Conservation (phyloP, 2,888 invertebrate genomes). For the Rotaria macrura region DNA sequence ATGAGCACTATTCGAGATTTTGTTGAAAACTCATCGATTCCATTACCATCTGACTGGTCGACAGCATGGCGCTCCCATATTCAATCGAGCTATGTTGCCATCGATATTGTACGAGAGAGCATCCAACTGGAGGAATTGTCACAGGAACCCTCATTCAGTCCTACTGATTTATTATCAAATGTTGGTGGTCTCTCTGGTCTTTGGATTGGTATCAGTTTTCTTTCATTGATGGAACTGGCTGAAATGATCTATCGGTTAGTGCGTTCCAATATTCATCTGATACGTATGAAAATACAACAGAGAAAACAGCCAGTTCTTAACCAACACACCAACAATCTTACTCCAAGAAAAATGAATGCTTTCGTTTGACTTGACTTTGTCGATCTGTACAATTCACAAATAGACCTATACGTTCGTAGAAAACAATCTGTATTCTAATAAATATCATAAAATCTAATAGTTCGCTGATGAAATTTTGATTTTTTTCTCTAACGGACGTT, state of each 20-base stretch:
- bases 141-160: neutral
- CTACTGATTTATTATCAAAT: neutral
- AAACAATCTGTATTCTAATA: no score
- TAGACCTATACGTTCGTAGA: no score
- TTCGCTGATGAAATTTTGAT: no score
- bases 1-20: neutral
- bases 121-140: neutral
- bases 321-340: no score
- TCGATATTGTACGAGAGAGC: neutral
- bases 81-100: neutral
- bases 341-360: no score
- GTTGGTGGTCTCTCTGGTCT: neutral
- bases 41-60: neutral
- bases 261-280: neutral
- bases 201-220: neutral
- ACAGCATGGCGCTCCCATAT: neutral
- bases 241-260: neutral
- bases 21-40: neutral
- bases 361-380: no score
- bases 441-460: no score
- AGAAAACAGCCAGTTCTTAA: no score
- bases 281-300: no score
- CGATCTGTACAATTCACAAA: no score
- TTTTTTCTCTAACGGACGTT: no score
- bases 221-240: neutral